These are phyloP conservation scores for Plectropomus leopardus DNA, from an alignment of 2,113 vertebrate species.

Conservation along the genomic window DNA sequence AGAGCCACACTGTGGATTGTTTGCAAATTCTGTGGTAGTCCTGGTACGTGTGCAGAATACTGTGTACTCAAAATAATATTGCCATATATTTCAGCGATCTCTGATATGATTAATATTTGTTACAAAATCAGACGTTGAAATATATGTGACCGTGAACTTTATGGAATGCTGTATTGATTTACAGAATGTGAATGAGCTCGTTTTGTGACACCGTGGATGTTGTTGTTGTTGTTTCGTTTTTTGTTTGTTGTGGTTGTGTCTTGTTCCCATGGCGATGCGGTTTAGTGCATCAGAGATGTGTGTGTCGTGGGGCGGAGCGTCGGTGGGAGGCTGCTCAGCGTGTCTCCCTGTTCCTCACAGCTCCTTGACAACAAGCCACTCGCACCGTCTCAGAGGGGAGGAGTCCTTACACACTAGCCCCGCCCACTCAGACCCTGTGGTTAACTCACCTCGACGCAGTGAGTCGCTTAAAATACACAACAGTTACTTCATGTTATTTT, in stretches of 20 bases:
- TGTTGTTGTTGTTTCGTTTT: constrained; percentile 64
- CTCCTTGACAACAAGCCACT: constrained; percentile 84
- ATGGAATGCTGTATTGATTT: constrained; percentile 47
- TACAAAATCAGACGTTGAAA: constrained; percentile 61
- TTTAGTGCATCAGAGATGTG: constrained; percentile 82
- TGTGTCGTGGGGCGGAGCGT: constrained; percentile 81
- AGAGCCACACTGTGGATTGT: constrained; percentile 26
- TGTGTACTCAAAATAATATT: constrained; percentile 1
- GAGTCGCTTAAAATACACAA: constrained; percentile 50
- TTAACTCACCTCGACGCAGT: constrained; percentile 86
- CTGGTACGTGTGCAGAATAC: constrained; percentile 6
- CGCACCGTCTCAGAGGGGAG: constrained; percentile 81
- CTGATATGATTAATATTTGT: constrained; percentile 34
- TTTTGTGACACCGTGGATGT: constrained; percentile 75
- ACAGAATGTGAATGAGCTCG: constrained; percentile 63
- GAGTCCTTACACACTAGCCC: constrained; percentile 84
- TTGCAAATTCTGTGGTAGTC: constrained; percentile 34
- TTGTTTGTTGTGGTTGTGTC: constrained; percentile 67
- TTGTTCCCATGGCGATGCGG: constrained; percentile 62
- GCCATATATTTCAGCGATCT: constrained; percentile 70
- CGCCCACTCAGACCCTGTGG: constrained; percentile 79
- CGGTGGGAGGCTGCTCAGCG: constrained; percentile 86
- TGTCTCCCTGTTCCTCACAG: constrained; percentile 90
- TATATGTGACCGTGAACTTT: constrained; percentile 65
- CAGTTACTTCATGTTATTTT: too few relatives aligned